Base-by-base conservation (phyloP, 1,140 invertebrate species). In the Heliconius eleuchia region DNA sequence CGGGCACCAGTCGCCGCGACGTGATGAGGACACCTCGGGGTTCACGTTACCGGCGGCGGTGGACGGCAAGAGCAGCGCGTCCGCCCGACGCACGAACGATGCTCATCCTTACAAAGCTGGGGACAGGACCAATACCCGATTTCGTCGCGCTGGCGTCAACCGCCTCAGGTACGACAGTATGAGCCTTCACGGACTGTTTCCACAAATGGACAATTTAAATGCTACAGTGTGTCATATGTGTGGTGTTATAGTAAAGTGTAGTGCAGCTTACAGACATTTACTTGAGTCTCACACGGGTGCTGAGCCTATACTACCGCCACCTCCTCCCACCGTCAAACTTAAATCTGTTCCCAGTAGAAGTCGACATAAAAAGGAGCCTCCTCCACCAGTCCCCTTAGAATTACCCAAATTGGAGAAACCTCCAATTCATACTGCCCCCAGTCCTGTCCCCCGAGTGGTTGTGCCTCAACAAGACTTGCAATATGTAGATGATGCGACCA, bases 141-240 rank as follows among this genome's bases (percentile, higher is more conserved):
- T 88, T 39, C 88, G 91, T 19, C 88, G 91, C 80, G 85, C 91
- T 50, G 91, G 94, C 73, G 88, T 94, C 81, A 92, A 92, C 85
- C 89, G 92, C 37, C 91, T 95, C 71, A 85, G 85, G 71, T 75
- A 85, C 73, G 89, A 91, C 46, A 87, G 83, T 83, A 96, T 96
- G 90, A 95, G 95, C 85, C 93, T 96, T 23, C 96, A 96, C 86
- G 96, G 96, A 71, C 95, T 96, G 83, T 96, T 96, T 82, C 96
- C 96, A 52, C 96, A 96, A 85, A 95, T 95, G 87, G 96, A 96
- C 91, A 94, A 94, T 79, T 95, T 96, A 85, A 95, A 96, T 84
- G 96, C 95, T 52, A 96, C 96, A 19, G 95, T 96, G 84, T 96
- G 96, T 88, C 95, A 96, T 88, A 95, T 96, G 93, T 96, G 96